Percentiles rank a stretch among this genome's conserved stretches.
Evolutionary conservation across 2,113 vertebrate genomes (phyloP).

Genomic region (Galbula dea): DNA sequence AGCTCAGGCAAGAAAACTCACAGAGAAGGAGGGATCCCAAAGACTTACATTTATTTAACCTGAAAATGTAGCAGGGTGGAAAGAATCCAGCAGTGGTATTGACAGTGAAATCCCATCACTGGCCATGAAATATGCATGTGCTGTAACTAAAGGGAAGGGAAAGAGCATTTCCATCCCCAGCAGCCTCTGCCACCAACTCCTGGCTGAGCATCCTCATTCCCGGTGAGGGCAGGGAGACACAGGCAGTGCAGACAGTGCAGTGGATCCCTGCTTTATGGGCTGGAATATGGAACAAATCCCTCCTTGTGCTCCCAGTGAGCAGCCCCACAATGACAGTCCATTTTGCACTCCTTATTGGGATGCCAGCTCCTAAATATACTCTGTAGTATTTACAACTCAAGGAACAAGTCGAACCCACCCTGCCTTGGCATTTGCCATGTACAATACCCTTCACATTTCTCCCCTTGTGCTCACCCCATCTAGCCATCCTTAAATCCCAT

Average conservation of each 20-base stretch:
- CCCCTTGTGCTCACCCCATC: background rate
- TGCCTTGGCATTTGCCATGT: background rate
- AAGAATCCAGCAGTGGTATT: slow-evolving; percentile 1
- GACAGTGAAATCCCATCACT: slow-evolving; percentile 49
- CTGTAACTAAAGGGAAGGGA: background rate
- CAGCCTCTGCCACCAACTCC: background rate
- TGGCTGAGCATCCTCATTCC: background rate
- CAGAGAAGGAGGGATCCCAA: background rate
- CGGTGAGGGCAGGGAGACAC: background rate
- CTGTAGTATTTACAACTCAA: background rate
- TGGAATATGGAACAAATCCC: background rate
- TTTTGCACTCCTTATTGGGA: background rate
- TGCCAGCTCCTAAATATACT: background rate
- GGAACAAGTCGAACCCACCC: accelerated
- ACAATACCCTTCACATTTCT: background rate
- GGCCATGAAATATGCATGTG: slow-evolving; percentile 46
- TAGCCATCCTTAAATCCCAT: too few relatives aligned
- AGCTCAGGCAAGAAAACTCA: too few relatives aligned
- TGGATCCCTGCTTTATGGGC: background rate
- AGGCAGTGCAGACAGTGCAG: background rate
- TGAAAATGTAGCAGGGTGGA: slow-evolving; percentile 16
- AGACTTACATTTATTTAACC: slow-evolving; percentile 29
- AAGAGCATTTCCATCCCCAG: too few relatives aligned
- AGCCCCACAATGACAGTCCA: accelerated
- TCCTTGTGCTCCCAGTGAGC: background rate